phyloP scores from a whole-genome alignment of 2,113 vertebrate genomes.

The Cisticola juncidis region DNA sequence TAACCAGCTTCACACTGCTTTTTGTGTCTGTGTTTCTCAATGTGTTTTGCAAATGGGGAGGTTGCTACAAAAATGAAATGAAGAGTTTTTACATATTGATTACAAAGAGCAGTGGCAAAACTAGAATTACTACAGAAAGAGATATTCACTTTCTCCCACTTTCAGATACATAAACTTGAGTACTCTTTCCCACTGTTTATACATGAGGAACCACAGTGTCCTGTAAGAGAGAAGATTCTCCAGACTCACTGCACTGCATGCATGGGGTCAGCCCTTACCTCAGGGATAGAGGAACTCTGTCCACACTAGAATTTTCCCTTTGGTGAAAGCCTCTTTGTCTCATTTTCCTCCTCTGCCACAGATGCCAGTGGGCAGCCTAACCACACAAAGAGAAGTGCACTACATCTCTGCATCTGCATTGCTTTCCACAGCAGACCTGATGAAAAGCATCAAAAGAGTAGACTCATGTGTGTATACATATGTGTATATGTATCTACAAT shows the following conservation, averaged over 20 bases:
- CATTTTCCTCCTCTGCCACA: background rate
- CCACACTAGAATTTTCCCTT: background rate
- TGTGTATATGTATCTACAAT: fast-evolving
- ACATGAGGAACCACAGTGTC: fast-evolving
- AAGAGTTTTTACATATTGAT: background rate
- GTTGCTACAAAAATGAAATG: background rate
- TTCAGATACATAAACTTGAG: background rate
- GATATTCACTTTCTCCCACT: background rate
- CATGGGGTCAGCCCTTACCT: background rate
- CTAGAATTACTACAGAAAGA: background rate
- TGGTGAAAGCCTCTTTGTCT: background rate
- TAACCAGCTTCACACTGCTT: background rate
- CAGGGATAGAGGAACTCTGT: fast-evolving
- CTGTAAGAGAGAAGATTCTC: background rate
- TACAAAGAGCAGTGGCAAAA: background rate
- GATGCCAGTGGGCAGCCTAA: background rate
- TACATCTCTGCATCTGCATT: background rate
- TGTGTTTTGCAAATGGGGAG: background rate
- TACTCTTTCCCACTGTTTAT: background rate
- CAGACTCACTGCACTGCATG: background rate
- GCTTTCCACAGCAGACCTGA: background rate
- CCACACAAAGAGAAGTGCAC: background rate
- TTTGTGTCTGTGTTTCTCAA: background rate
- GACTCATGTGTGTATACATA: background rate
- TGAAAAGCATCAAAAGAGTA: background rate